phyloP scores from a whole-genome alignment of 2,797 vertebrate species.

The Buphagus erythrorhynchus region DNA sequence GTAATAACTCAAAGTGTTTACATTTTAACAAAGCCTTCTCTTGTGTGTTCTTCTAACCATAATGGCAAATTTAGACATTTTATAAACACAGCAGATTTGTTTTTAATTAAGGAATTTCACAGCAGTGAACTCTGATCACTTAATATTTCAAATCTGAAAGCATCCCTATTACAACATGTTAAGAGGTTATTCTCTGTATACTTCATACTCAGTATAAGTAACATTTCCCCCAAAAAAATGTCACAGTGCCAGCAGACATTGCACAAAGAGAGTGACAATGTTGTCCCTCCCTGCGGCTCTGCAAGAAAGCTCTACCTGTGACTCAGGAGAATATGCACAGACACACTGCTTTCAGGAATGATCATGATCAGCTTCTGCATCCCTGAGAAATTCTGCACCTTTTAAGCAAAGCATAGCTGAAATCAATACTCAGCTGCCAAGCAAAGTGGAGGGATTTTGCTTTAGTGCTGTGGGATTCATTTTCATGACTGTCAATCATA shows the following conservation, averaged over 20 bases:
- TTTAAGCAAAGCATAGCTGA: constrained; percentile 29
- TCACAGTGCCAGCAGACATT: not conserved
- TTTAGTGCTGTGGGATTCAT: constrained; percentile 22
- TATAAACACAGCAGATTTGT: constrained; percentile 59
- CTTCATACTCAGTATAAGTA: not conserved
- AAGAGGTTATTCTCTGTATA: not conserved
- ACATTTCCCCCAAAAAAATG: not conserved
- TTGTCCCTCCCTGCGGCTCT: not conserved
- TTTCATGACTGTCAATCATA: constrained; percentile 39
- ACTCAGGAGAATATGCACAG: not conserved
- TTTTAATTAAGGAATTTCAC: constrained; percentile 68
- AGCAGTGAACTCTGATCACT: constrained; percentile 40
- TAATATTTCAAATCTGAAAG: constrained; percentile 23
- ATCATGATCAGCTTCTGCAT: not conserved
- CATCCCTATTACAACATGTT: not conserved
- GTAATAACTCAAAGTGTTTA: constrained; percentile 67
- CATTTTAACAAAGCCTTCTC: constrained; percentile 59
- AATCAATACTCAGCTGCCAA: constrained; percentile 36
- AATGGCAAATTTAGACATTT: constrained; percentile 44
- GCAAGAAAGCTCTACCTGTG: not conserved
- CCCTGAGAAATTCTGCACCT: not conserved
- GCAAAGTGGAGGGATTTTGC: not conserved
- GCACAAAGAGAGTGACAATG: fast-evolving
- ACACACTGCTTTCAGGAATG: not conserved
- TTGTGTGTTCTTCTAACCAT: constrained; percentile 40